A percentile compares a stretch with the other conserved stretches of the same genome.
Evolutionary conservation across 1,140 invertebrate species (phyloP).

Genomic region (Choristoneura fumiferana): DNA sequence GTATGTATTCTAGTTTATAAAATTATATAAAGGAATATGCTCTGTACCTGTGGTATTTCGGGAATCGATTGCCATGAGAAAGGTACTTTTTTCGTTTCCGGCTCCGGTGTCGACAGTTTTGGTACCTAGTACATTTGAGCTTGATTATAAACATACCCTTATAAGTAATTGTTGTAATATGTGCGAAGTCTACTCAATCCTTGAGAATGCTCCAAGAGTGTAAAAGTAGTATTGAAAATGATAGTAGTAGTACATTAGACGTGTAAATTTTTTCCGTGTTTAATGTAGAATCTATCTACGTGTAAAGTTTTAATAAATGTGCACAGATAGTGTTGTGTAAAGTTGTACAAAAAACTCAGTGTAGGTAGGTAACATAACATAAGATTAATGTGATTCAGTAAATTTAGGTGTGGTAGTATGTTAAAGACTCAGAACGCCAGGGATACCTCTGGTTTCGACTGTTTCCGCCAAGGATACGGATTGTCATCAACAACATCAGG

Average conservation of each 20-base stretch:
- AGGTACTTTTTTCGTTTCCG: conserved; percentile 49
- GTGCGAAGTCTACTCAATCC: not conserved
- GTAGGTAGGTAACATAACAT: not conserved
- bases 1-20: not conserved
- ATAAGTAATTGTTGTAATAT: not conserved
- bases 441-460: conserved; percentile 1
- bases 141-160: conserved; percentile 17
- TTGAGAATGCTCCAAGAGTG: not conserved
- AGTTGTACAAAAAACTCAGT: not conserved
- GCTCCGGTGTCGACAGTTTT: conserved; percentile 42
- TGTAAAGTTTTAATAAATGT: not conserved
- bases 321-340: not conserved
- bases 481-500: conserved; percentile 8
- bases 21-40: conserved; percentile 22
- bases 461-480: conserved; percentile 4
- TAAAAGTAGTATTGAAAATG: not conserved
- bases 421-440: not conserved
- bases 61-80: conserved; percentile 70
- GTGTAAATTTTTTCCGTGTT: not conserved
- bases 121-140: conserved; percentile 45
- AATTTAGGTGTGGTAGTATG: not conserved
- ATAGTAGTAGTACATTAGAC: not conserved
- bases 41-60: conserved; percentile 70
- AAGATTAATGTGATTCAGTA: not conserved
- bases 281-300: conserved; percentile 14